Evolutionary conservation across 2,888 invertebrate species (phyloP).

Genomic region (Epirrita christyi): DNA sequence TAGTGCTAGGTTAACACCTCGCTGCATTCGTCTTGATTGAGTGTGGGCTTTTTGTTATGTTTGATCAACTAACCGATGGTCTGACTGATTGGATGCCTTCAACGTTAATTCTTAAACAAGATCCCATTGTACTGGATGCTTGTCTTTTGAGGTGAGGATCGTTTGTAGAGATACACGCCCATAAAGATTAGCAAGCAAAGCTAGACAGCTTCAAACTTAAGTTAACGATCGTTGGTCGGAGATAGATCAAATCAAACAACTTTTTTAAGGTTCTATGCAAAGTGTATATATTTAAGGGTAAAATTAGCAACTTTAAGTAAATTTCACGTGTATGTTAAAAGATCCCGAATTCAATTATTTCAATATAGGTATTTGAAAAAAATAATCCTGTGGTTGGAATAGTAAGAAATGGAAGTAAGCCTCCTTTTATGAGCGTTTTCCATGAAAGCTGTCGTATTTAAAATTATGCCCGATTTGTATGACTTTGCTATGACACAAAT

Average conservation of each 20-base stretch:
- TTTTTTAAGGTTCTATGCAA: no score
- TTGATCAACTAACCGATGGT: slow-evolving; percentile 80
- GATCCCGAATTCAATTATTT: no score
- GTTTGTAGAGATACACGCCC: slow-evolving; percentile 35
- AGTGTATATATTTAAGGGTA: no score
- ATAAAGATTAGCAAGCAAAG: not conserved
- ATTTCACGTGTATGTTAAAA: no score
- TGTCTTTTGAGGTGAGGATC: slow-evolving; percentile 21
- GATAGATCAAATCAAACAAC: no score
- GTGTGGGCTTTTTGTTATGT: slow-evolving; percentile 77
- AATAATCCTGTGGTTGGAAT: no score
- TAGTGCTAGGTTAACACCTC: slow-evolving; percentile 79
- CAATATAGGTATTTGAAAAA: no score
- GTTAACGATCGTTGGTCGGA: no score
- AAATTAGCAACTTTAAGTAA: no score
- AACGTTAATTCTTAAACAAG: slow-evolving; percentile 77
- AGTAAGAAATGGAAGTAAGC: slow-evolving; percentile 58
- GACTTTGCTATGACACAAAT: slow-evolving; percentile 33
- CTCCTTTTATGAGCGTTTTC: slow-evolving; percentile 51
- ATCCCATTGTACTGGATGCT: slow-evolving; percentile 62
- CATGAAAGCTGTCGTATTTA: slow-evolving; percentile 56
- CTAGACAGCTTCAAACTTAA: no score
- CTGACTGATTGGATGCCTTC: slow-evolving; percentile 74
- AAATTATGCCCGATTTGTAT: slow-evolving; percentile 53
- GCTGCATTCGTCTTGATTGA: slow-evolving; percentile 77